Conservation (phyloP, 1,140 invertebrate genomes). For the Cotesia typhae region DNA sequence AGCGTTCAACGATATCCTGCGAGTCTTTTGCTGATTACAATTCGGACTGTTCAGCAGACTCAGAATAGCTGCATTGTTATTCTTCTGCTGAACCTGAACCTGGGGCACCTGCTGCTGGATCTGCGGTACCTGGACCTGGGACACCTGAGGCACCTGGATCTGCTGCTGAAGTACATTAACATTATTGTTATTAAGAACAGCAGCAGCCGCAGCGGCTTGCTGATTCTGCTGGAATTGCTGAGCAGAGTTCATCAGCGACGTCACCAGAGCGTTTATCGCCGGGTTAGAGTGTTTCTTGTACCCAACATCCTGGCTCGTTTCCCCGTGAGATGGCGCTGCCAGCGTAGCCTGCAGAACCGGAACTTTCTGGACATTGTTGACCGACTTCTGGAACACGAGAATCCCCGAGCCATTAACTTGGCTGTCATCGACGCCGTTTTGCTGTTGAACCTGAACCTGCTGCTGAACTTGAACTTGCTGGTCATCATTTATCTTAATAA, state of each 20-base stretch:
- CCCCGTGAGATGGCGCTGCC: constrained; percentile 62
- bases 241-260: constrained; percentile 81
- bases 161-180: constrained; percentile 34
- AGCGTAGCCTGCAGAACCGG: constrained; percentile 69
- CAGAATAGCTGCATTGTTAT: constrained; percentile 75
- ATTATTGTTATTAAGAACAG: constrained; percentile 55
- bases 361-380: constrained; percentile 57
- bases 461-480: neutral
- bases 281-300: constrained; percentile 74
- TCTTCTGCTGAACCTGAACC: constrained; percentile 53
- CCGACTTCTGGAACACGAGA: constrained; percentile 66
- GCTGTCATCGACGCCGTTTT: constrained; percentile 38
- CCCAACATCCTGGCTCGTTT: constrained; percentile 64
- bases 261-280: constrained; percentile 79
- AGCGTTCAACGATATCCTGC: constrained; percentile 60
- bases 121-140: constrained; percentile 44
- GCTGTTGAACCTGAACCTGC: neutral
- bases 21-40: constrained; percentile 58
- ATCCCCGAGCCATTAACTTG: constrained; percentile 65
- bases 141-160: constrained; percentile 51
- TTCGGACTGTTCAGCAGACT: constrained; percentile 77
- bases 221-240: constrained; percentile 74
- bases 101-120: constrained; percentile 59
- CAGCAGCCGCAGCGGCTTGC: constrained; percentile 68
- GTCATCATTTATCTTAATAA: constrained; percentile 39